Evolutionary conservation across 2,888 invertebrate species (phyloP), one percentile per base, ranked within the genome.

Genomic region (Tachystola acroxantha): DNA sequence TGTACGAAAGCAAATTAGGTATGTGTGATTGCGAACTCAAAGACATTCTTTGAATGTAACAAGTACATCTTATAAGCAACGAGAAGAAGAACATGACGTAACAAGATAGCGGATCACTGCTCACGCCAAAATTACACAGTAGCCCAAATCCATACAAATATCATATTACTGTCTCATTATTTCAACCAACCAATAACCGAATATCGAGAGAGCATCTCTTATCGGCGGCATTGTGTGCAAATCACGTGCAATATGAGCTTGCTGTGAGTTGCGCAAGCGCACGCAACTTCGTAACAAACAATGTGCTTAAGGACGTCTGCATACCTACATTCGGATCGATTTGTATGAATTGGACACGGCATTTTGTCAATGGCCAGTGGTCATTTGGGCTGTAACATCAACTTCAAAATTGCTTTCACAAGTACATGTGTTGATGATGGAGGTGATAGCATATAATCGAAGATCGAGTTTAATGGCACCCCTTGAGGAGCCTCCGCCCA

Each of bases 161-260:
- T 10, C 16, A 30, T 19, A 16, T 30, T 31, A 34, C 30, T 13
- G 35, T 29, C 22, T 24, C 13, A 46, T 41, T 50, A 51, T 48
- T 51, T 42, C 42, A 42, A 30, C 10, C 12, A 30, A 29, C 53
- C 56, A 51, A 62, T 54, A 62, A 52, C 48, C 55, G 39, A 64
- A 59, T 52, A 53, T 53, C 59, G 51, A 53, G 48, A 53, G 58
- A 50, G 49, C 57, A 61, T 64, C 65, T 64, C 57, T 59, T 70
- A 73, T 66, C 64, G 60, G 44, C 22, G 28, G 52, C 58, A 80
- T 82, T 82, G 82, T 81, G 71, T 81, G 79, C 69, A 70, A 81
- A 82, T 79, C 50, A 45, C 59, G 57, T 68, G 72, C 71, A 65
- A 68, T 66, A 65, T 61, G 66, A 46, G 53, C 59, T 64, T 63